These are phyloP conservation scores for Lipophrys pholis DNA, from an alignment of 2,113 vertebrate species.

Conservation along the genomic window DNA sequence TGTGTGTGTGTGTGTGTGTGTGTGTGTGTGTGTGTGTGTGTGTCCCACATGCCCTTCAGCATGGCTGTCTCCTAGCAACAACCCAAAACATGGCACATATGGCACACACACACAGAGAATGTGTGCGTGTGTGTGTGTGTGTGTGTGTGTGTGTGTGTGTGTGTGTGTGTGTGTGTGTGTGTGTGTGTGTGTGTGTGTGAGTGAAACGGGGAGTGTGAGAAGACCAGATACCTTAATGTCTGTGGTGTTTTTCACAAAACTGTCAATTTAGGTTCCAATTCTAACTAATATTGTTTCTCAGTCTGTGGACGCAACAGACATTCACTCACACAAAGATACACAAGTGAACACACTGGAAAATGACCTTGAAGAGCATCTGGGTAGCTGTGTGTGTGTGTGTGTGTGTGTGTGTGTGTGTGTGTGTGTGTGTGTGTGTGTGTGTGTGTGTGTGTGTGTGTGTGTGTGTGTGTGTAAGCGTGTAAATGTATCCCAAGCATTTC, in stretches of 20 bases:
- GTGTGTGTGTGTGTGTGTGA: background rate
- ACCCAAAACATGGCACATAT: slow-evolving; percentile 46
- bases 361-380: slow-evolving; percentile 71
- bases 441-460: slow-evolving; percentile 29
- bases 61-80: slow-evolving; percentile 72
- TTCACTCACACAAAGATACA: slow-evolving; percentile 13
- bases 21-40: slow-evolving; percentile 16
- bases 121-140: too few relatives aligned
- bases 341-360: slow-evolving; percentile 28
- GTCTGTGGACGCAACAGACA: slow-evolving; percentile 32
- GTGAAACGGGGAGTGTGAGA: too few relatives aligned
- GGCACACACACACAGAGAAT: slow-evolving; percentile 12
- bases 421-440: too few relatives aligned
- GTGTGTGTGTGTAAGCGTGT: slow-evolving; percentile 65
- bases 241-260: slow-evolving; percentile 38
- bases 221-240: slow-evolving; percentile 41
- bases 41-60: slow-evolving; percentile 38
- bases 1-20: too few relatives aligned
- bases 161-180: background rate
- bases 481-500: slow-evolving; percentile 80
- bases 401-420: too few relatives aligned
- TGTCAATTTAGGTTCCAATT: slow-evolving; percentile 57
- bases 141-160: slow-evolving; percentile 4
- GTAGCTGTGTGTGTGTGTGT: too few relatives aligned
- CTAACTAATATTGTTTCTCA: slow-evolving; percentile 33